Base-by-base conservation (phyloP, 2,113 vertebrate genomes). In the Neofelis nebulosa region DNA sequence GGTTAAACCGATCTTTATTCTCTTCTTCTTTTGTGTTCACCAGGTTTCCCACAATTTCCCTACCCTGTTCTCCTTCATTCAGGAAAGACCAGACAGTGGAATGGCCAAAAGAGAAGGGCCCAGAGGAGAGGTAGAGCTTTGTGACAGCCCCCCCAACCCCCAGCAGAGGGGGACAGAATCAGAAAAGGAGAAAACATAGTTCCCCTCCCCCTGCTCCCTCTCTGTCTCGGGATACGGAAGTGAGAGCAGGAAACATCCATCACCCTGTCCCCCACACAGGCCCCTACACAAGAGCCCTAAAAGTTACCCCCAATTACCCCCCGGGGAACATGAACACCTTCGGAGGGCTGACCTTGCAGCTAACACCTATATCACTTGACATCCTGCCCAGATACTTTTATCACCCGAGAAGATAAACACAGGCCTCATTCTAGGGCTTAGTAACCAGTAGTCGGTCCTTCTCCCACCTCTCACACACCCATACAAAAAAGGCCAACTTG, bases 1-100 rank as follows among this genome's bases (percentile, higher is more conserved):
- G 41, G n/a, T 95, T 88, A 95, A 81, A 93, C 19, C 66, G 11
- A 87, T 92, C 68, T 61, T 85, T 82, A 12, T 69, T 33, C 85
- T 89, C 76, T 33, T 41, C 2, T 79, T 78, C 65, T 68, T 71
- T n/a, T 48, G 11, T 36, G 84, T 90, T 85, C 45, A 48, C 38
- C 52, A 79, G 23, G 4, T 78, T 86, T 90, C 71, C 18, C 9
- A 78, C 25, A 86, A n/a, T 27, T 89, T 94, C 15, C 16, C 19
- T 68, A 21, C 61, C 14, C 21, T n/a, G 2, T 66, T 57, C 9
- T 52, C 23, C n/a, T 80, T 69, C 57, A 88, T 93, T 84, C 29
- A 69, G 76, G 38, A 91, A 94, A n/a, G 10, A 83, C 55, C 45
- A 69, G 19, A 66, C 3, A 36, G 25, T 36, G 63, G 78, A 85